These are phyloP conservation scores for Siderastrea radians DNA, from an alignment of 92 coral and sea anemone species.

Conservation along the genomic window DNA sequence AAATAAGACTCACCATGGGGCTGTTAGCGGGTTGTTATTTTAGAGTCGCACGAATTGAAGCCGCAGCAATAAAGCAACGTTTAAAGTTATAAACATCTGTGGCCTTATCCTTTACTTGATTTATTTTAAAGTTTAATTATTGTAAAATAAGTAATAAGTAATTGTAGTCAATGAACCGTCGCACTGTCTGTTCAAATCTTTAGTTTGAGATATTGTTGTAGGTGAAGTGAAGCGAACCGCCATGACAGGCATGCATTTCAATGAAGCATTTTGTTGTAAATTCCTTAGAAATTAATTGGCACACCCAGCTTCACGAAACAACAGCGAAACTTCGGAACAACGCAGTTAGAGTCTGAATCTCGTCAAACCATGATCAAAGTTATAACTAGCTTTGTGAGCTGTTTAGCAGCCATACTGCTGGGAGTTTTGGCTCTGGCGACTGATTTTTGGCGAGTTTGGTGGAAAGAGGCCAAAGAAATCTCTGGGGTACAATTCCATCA, in stretches of 20 bases:
- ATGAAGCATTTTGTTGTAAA: neutral
- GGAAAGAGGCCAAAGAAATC: constrained; percentile 71
- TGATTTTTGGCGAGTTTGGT: constrained; percentile 89
- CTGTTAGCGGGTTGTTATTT: neutral
- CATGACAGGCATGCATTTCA: constrained; percentile 29
- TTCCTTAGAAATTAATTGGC: constrained; percentile 35
- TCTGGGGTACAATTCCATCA: constrained; percentile 68
- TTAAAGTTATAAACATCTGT: neutral
- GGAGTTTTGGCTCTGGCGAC: constrained; percentile 90
- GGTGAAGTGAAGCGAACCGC: constrained; percentile 39
- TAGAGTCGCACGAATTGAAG: neutral
- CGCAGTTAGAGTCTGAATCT: neutral
- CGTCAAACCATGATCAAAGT: constrained; percentile 81
- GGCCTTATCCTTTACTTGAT: neutral
- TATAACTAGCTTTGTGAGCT: constrained; percentile 81
- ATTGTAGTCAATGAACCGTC: constrained; percentile 18
- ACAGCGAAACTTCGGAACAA: neutral
- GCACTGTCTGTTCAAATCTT: neutral
- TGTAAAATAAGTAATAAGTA: neutral
- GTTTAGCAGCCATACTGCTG: constrained; percentile 85
- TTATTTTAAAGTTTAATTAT: neutral
- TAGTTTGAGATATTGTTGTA: constrained; percentile 16
- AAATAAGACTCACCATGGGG: neutral
- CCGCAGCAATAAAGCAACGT: neutral
- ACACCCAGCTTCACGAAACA: constrained; percentile 24